A percentile compares a stretch with the other conserved stretches of the same genome.
Conservation (phyloP, 2,113 vertebrate genomes). For the Nerophis ophidion region DNA sequence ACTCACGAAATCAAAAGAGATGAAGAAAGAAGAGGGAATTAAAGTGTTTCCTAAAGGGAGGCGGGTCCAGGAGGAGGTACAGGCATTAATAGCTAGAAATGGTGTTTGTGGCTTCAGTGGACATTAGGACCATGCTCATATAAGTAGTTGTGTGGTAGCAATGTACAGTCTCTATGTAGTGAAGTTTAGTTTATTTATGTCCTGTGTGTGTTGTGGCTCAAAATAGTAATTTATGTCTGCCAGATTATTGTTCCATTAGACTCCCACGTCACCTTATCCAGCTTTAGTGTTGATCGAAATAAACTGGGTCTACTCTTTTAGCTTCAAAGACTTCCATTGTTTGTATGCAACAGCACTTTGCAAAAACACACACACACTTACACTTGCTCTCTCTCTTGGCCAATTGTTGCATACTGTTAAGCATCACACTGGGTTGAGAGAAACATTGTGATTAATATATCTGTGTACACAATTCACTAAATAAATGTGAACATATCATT, state of each 20-base stretch:
- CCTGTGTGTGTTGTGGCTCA: constrained; percentile 11
- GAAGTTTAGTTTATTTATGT: background rate
- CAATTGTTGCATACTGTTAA: constrained; percentile 26
- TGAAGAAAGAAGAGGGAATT: constrained; percentile 36
- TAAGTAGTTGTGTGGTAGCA: constrained; percentile 3
- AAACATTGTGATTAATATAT: constrained; percentile 1
- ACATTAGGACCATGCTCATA: background rate
- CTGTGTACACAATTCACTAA: background rate
- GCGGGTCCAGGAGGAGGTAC: constrained; percentile 53
- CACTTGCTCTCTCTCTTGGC: constrained; percentile 13
- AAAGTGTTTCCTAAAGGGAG: constrained; percentile 39
- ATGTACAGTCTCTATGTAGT: background rate
- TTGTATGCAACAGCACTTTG: constrained; percentile 25
- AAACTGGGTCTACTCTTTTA: constrained; percentile 4
- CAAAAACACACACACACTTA: background rate
- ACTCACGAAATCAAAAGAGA: constrained; percentile 19
- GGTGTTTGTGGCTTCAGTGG: constrained; percentile 22
- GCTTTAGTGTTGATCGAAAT: constrained; percentile 13
- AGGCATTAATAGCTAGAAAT: constrained; percentile 18
- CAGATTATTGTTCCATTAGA: constrained; percentile 3
- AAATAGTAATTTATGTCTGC: constrained; percentile 14
- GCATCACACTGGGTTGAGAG: constrained; percentile 29
- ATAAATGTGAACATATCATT: constrained; percentile 3
- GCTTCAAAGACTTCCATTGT: constrained; percentile 20
- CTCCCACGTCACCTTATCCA: constrained; percentile 16